A percentile compares a stretch with the other conserved stretches of the same genome.
These are phyloP conservation scores for Dromius quadrimaculatus DNA, from an alignment of 2,888 invertebrate species.

Conservation along the genomic window DNA sequence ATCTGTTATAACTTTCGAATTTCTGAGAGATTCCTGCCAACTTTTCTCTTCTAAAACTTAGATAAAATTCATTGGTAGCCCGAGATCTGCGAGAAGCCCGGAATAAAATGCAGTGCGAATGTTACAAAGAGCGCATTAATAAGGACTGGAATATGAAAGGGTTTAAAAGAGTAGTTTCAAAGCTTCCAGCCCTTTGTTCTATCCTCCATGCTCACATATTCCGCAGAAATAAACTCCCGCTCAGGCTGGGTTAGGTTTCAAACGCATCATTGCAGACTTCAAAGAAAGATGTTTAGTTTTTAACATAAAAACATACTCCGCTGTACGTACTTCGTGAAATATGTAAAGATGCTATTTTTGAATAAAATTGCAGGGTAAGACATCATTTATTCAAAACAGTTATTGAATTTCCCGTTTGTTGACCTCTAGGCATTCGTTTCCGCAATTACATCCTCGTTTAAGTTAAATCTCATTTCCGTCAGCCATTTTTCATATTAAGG, in stretches of 20 bases:
- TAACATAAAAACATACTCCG: neutral
- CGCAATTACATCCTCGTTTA: neutral
- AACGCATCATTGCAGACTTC: neutral
- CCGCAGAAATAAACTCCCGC: neutral
- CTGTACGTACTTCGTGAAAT: neutral
- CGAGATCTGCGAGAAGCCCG: neutral
- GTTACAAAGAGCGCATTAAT: conserved; percentile 32
- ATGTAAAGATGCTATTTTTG: neutral
- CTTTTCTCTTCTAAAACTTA: neutral
- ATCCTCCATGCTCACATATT: neutral
- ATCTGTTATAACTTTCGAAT: neutral
- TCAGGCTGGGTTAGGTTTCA: neutral
- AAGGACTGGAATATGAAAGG: conserved; percentile 20
- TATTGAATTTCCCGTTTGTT: neutral
- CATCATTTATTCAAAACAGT: neutral
- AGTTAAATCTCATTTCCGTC: neutral
- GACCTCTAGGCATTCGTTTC: neutral
- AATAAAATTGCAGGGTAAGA: neutral
- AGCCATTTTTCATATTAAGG: too few species aligned
- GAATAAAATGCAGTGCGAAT: conserved; percentile 21
- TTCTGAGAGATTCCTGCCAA: neutral
- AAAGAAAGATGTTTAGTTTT: neutral
- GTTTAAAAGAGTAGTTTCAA: conserved; percentile 10
- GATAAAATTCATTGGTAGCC: neutral
- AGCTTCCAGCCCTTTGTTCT: conserved; percentile 26